Evolutionary conservation across 1,140 invertebrate species (phyloP).

Genomic region (Choristoneura fumiferana): DNA sequence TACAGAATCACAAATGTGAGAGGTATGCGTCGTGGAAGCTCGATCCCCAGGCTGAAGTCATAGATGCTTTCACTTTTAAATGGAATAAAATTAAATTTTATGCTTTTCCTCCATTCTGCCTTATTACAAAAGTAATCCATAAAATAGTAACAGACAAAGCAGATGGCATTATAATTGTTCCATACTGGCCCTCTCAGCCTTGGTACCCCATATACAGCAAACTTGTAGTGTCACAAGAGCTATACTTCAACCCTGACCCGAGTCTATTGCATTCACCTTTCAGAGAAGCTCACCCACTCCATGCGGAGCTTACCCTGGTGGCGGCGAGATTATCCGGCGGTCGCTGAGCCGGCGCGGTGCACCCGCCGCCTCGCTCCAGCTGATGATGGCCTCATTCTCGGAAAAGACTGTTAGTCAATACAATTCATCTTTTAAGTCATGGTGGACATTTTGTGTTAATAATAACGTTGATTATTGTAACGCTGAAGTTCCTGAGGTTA

Average conservation of each 20-base stretch:
- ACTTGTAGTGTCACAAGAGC: conserved; percentile 15
- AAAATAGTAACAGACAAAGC: conserved; percentile 35
- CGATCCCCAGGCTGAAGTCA: conserved; percentile 20
- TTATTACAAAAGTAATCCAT: too few species aligned
- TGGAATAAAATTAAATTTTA: conserved; percentile 25
- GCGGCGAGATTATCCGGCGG: conserved; percentile 35
- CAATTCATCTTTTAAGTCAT: neutral
- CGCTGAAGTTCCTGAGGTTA: neutral
- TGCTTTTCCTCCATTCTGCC: conserved; percentile 35
- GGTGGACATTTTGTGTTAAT: neutral
- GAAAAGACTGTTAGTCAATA: neutral
- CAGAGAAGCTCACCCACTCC: conserved; percentile 25
- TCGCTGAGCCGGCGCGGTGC: too few species aligned
- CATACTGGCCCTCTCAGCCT: conserved; percentile 35
- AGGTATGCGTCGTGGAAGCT: conserved; percentile 27
- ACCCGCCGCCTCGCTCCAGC: neutral
- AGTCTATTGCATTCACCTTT: conserved; percentile 26
- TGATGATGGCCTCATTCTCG: conserved; percentile 3
- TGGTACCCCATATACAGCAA: conserved; percentile 39
- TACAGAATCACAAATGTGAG: conserved; percentile 22
- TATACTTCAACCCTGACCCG: conserved; percentile 22
- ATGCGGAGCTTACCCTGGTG: conserved; percentile 32
- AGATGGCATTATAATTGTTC: conserved; percentile 34
- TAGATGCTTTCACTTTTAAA: conserved; percentile 27
- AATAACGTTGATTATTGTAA: conserved; percentile 6